A percentile compares a stretch with the other conserved stretches of the same genome.
phyloP scores from a whole-genome alignment of 2,888 invertebrate species.

The Scaptomyza tumidula region DNA sequence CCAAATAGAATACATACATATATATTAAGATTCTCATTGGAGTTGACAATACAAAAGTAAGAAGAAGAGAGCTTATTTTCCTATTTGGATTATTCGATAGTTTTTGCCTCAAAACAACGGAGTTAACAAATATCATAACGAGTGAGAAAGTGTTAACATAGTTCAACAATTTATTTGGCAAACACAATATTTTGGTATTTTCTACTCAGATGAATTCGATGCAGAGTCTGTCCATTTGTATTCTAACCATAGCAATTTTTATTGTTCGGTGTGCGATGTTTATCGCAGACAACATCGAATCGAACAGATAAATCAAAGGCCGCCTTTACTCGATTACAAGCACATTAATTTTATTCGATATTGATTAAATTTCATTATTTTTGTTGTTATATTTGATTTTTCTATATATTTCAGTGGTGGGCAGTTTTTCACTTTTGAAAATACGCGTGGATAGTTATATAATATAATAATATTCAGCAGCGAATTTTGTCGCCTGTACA shows the following conservation, averaged over 20 bases:
- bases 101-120: too few species aligned
- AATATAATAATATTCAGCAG: not conserved
- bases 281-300: not conserved
- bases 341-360: not conserved
- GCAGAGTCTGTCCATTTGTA: too few species aligned
- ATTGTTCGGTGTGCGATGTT: not conserved
- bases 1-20: too few species aligned
- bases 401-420: not conserved
- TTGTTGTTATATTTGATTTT: not conserved
- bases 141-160: not conserved
- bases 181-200: not conserved
- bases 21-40: too few species aligned
- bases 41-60: too few species aligned
- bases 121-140: not conserved
- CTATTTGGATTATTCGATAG: too few species aligned
- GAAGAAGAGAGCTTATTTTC: too few species aligned
- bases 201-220: too few species aligned
- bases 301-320: too few species aligned
- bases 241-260: too few species aligned
- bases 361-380: not conserved
- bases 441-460: not conserved
- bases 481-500: not conserved
- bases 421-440: not conserved
- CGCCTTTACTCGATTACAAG: not conserved
- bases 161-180: slow-evolving; percentile 1